Evolutionary conservation across 2,797 vertebrate genomes (phyloP), one percentile per base, ranked within the genome.

Genomic region (Denticeps clupeoides): DNA sequence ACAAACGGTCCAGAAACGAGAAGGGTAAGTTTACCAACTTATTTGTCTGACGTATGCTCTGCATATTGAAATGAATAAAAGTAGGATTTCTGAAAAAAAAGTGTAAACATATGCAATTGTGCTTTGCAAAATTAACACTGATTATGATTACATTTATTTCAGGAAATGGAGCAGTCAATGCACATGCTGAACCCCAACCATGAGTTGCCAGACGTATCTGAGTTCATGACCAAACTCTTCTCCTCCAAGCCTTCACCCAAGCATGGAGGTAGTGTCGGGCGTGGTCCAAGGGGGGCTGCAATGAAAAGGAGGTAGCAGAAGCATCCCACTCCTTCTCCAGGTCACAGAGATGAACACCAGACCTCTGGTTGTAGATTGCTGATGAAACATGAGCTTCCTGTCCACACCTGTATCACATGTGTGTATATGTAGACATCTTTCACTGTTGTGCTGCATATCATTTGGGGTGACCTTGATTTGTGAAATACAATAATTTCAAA

Each of bases 121-220:
- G 5, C 10, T 41, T n/a, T 10, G 9, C 21, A 9, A 2, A 5
- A 21, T 8, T 24, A 13, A 26, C 25, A 19, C 18, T 19, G 18
- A 18, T 19, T n/a, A n/a, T n/a, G n/a, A n/a, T n/a, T n/a, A n/a
- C n/a, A n/a, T n/a, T n/a, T n/a, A n/a, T n/a, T n/a, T n/a, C 64
- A 89, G 87, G 87, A 89, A 73, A 89, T 89, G 87, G 86, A 89
- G 47, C 86, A 89, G 53, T 89, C 87, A 11, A 89, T 89, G 86
- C 89, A 86, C 57, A 88, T 88, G 87, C 63, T 89, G 68, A 89
- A 89, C 73, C 87, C 86, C 56, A 89, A 87, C 68, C 84, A 84
- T 1, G 86, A 89, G 43, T 67, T 89, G 42, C 87, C 87, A 32
- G 87, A 89, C 71, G 86, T 89, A 49, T 89, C 87, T 11, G 87